phyloP scores from a whole-genome alignment of 2,797 vertebrate genomes.

The Gallinago nigripennis region DNA sequence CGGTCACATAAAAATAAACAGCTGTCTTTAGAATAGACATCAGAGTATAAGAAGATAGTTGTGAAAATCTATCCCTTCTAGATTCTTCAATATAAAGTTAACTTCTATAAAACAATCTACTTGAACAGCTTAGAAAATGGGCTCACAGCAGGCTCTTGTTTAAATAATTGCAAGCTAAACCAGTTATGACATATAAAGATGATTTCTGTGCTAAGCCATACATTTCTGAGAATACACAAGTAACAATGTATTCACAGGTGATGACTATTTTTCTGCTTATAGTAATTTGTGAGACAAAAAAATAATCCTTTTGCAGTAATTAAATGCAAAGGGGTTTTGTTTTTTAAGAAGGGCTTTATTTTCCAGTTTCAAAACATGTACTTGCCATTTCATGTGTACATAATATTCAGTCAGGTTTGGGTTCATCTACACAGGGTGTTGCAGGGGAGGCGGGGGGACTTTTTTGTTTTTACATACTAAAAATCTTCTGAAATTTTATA shows the following conservation, averaged over 20 bases:
- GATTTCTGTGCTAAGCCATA: background rate
- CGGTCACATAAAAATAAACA: too few relatives aligned
- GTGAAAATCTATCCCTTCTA: background rate
- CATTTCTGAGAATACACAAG: background rate
- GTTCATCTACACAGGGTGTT: background rate
- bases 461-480: background rate
- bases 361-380: background rate
- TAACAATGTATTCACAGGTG: background rate
- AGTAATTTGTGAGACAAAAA: background rate
- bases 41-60: background rate
- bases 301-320: background rate
- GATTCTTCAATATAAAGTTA: background rate
- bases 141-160: background rate
- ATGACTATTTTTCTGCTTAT: background rate
- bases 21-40: background rate
- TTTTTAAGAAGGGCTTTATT: background rate
- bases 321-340: background rate
- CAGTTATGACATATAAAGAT: background rate
- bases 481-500: background rate
- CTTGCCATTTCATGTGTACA: background rate
- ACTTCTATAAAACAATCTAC: background rate
- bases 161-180: background rate
- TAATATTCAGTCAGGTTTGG: background rate
- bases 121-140: background rate
- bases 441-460: accelerated